A percentile compares a stretch with the other conserved stretches of the same genome.
These are phyloP conservation scores for Drosophila helvetica DNA, from an alignment of 2,888 invertebrate species.

Conservation along the genomic window DNA sequence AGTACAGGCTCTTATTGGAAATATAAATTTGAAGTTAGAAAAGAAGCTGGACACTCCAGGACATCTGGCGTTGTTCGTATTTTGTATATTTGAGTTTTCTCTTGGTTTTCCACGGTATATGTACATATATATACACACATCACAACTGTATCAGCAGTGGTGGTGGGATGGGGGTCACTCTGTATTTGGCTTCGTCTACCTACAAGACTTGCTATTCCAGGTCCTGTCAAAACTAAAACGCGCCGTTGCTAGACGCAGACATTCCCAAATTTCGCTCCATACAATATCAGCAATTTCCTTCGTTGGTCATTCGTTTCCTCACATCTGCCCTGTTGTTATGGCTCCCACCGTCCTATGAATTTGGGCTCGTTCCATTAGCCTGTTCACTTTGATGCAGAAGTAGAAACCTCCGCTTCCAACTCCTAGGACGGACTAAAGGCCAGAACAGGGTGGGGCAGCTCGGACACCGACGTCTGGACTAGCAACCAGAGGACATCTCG, in stretches of 20 bases:
- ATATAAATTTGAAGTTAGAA: conserved; percentile 44
- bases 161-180: conserved; percentile 19
- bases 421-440: conserved; percentile 51
- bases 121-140: conserved; percentile 20
- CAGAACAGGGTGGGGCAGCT: conserved; percentile 40
- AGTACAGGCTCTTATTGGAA: conserved; percentile 33
- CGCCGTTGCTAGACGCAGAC: conserved; percentile 70
- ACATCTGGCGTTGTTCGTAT: conserved; percentile 52
- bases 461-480: conserved; percentile 59
- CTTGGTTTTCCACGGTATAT: conserved; percentile 33
- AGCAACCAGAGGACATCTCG: conserved; percentile 74
- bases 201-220: conserved; percentile 54
- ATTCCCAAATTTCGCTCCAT: conserved; percentile 72
- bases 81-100: conserved; percentile 53
- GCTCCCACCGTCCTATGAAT: conserved; percentile 59
- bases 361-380: conserved; percentile 65
- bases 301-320: conserved; percentile 77
- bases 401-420: conserved; percentile 62
- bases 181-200: conserved; percentile 31
- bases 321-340: conserved; percentile 65
- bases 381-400: conserved; percentile 76
- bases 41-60: conserved; percentile 62
- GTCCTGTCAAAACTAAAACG: conserved; percentile 75
- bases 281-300: conserved; percentile 80
- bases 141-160: conserved; percentile 4